Evolutionary conservation across 2,888 invertebrate species (phyloP).

Genomic region (Horisme vitalbata): DNA sequence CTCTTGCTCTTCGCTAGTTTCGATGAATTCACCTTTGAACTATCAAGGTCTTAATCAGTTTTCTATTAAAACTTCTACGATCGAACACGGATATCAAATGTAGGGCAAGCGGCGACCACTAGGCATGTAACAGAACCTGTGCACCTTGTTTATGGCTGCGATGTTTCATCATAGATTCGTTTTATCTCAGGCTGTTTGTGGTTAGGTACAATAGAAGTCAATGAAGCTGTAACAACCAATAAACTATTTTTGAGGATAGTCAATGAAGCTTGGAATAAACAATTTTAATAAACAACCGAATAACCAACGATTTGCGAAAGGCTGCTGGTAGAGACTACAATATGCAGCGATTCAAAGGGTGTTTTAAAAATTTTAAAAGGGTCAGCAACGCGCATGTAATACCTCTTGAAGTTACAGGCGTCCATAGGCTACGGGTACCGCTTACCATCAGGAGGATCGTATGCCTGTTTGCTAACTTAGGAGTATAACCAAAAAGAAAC

Average conservation of each 20-base stretch:
- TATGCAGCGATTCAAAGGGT: too few species aligned
- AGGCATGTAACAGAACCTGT: constrained; percentile 32
- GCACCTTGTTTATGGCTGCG: constrained; percentile 15
- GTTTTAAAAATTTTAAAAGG: too few species aligned
- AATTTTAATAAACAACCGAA: neutral
- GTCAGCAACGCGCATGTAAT: too few species aligned
- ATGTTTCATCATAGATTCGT: constrained; percentile 13
- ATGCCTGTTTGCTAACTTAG: too few species aligned
- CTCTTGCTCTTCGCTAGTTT: too few species aligned
- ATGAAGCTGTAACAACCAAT: neutral
- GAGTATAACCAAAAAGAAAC: too few species aligned
- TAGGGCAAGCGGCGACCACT: constrained; percentile 26
- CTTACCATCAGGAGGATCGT: too few species aligned
- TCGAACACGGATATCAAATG: constrained; percentile 29
- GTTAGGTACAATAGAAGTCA: constrained; percentile 16
- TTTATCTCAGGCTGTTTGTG: constrained; percentile 14
- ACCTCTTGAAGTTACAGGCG: too few species aligned
- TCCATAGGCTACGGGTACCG: too few species aligned
- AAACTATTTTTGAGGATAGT: too few species aligned
- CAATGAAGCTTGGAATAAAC: neutral
- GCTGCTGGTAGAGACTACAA: too few species aligned
- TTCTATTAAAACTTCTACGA: constrained; percentile 4
- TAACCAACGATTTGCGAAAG: neutral
- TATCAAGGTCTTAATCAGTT: neutral
- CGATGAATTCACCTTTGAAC: too few species aligned